Evolutionary conservation across 2,888 invertebrate species (phyloP), one percentile per base, ranked within the genome.

Genomic region (Tineola bisselliella): DNA sequence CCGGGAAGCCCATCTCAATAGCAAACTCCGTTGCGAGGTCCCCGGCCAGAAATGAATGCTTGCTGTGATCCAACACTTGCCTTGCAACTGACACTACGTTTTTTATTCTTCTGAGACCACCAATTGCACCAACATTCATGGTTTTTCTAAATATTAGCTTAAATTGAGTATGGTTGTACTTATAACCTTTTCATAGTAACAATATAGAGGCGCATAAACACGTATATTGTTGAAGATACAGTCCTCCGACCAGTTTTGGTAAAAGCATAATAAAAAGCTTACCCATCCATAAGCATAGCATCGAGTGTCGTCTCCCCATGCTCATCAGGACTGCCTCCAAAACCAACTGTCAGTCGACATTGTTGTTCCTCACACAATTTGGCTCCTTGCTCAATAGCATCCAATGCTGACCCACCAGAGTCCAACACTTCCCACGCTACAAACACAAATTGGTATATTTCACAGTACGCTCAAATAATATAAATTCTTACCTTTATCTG

Each of bases 241-340:
- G n/a, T n/a, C n/a, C n/a, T n/a, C n/a, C n/a, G n/a, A n/a, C n/a
- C n/a, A n/a, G n/a, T n/a, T n/a, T n/a, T n/a, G n/a, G n/a, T n/a
- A n/a, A n/a, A n/a, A n/a, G n/a, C n/a, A 25, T 25, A 25, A 25
- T n/a, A 25, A 25, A 25, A 4, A 25, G 25, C 30, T 68, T 88
- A 96, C 95, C 99, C 99, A 87, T 99, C 98, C 94, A 99, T 98
- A 44, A 99, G 91, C 87, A 99, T 90, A 0, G 99, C 98, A 86
- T 99, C 99, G 30, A 99, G 86, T 1, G 98, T 97, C 0, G 97
- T 97, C 83, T 99, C 98, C 15, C 98, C 97, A 71, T 90, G 88
- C 87, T 99, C 99, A 87, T 99, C 97, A 0, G 99, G 99, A 69
- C 95, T 96, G 8, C 98, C 97, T 1, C 99, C 99, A 79, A 89